Evolutionary conservation across 2,888 invertebrate genomes (phyloP), one percentile per base, ranked within the genome.

Genomic region (Dysmachus trigonus): DNA sequence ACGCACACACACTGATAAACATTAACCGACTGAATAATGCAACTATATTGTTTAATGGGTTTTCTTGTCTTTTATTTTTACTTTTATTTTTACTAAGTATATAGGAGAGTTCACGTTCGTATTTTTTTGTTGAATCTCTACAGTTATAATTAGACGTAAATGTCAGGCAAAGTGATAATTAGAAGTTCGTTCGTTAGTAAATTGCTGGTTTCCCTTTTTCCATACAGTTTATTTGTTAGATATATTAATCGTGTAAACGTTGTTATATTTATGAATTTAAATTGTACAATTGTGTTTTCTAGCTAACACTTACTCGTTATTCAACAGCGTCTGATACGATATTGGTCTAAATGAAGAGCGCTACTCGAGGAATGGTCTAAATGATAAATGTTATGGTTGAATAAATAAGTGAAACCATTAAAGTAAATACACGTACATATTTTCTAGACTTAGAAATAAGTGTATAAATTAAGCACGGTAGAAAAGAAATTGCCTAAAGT

Each of bases 251-350:
- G 38, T 82, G 33, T 81, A 81, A 81, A 81, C 31, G 47, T 71
- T 22, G 31, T 38, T 62, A 62, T 82, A 22, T 82, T 35, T 82
- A 81, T 47, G 51, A 33, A 81, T 51, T 77, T 35, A 62, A n/a
- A 85, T 85, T 85, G 33, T 85, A 85, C 77, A 71, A 51, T 77
- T 62, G 35, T 85, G 74, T 85, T 22, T 71, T 77, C 85, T 85
- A 85, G 38, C 85, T 85, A 85, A 85, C 85, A 85, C 62, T 79
- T 79, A 85, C 62, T 5, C 18, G 38, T 79, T 79, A 79, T 15
- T 47, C 27, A 79, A 79, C 79, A 79, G 79, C 47, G 51, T 33
- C 79, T 51, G 79, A 79, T 30, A 73, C 73, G 35, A 33, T 73
- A 73, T 73, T 73, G 33, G 35, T 77, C 31, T 77, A 77, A 38